Evolutionary conservation across 2,888 invertebrate genomes (phyloP).

Genomic region (Napeogenes inachia): DNA sequence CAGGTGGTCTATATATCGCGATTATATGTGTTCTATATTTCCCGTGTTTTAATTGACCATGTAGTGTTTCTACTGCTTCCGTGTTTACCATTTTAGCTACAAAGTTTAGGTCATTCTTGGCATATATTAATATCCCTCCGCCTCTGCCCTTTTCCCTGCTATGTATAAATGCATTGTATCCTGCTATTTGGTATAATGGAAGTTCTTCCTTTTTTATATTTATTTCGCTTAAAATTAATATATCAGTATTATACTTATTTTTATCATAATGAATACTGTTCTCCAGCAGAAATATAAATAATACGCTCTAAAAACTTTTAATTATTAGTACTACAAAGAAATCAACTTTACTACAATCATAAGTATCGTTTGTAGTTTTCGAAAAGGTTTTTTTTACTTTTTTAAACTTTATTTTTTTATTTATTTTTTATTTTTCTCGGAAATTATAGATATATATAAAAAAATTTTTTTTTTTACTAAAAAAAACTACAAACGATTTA

Average conservation of each 20-base stretch:
- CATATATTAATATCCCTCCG: constrained; percentile 14
- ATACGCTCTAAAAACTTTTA: too few species aligned
- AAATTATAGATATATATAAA: too few species aligned
- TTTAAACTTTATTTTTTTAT: too few species aligned
- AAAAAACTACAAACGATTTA: too few species aligned
- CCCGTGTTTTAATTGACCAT: constrained; percentile 8
- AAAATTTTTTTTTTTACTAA: too few species aligned
- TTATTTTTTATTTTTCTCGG: too few species aligned
- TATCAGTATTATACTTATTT: constrained; percentile 4
- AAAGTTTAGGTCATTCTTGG: constrained; percentile 1
- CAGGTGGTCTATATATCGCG: constrained; percentile 17
- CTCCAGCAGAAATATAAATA: too few species aligned
- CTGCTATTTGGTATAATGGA: constrained; percentile 13
- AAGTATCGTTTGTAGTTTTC: too few species aligned
- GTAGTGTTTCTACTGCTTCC: constrained; percentile 7
- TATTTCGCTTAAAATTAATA: constrained; percentile 17
- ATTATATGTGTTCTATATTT: constrained; percentile 13
- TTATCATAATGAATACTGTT: too few species aligned
- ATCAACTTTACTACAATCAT: too few species aligned
- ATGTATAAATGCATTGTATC: constrained; percentile 10
- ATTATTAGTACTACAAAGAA: too few species aligned
- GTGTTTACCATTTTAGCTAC: background rate
- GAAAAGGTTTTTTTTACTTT: too few species aligned
- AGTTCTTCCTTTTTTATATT: constrained; percentile 17
- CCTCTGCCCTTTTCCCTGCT: constrained; percentile 7